These are phyloP conservation scores for Clarias macrocephalus DNA, from an alignment of 2,113 vertebrate species.

Conservation along the genomic window DNA sequence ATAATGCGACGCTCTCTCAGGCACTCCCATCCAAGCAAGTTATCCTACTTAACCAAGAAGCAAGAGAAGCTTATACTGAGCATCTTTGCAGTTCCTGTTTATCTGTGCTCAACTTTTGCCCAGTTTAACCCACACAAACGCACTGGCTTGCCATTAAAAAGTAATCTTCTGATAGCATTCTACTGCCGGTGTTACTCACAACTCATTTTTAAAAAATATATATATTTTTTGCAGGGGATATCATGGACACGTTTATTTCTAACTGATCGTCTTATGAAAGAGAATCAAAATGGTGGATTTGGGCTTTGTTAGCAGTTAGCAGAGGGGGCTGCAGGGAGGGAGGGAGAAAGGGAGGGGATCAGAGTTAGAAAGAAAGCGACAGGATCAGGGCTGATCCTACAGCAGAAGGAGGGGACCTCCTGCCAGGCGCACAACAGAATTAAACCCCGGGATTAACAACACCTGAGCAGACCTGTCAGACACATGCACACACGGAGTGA, in stretches of 20 bases:
- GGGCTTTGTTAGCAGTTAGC: constrained; percentile 30
- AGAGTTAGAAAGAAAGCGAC: constrained; percentile 63
- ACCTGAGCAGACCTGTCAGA: constrained; percentile 77
- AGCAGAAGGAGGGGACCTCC: constrained; percentile 60
- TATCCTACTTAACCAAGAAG: background rate
- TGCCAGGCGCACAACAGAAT: constrained; percentile 71
- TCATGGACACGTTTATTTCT: background rate
- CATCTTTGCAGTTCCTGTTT: background rate
- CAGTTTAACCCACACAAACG: constrained; percentile 34
- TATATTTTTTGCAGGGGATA: background rate
- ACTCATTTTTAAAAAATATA: background rate
- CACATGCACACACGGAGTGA: constrained; percentile 63
- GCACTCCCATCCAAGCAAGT: background rate
- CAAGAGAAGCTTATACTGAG: background rate
- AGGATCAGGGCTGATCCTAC: constrained; percentile 65
- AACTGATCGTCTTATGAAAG: constrained; percentile 31
- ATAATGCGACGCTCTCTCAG: too few species aligned
- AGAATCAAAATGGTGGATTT: constrained; percentile 42
- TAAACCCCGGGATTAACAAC: constrained; percentile 73
- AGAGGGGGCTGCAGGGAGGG: background rate
- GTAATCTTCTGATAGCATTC: constrained; percentile 29
- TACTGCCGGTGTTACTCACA: background rate
- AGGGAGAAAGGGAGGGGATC: constrained; percentile 44
- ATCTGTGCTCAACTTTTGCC: constrained; percentile 22
- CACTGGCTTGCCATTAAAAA: background rate